Base-by-base conservation (phyloP, 2,888 invertebrate species). In the Arge pagana region DNA sequence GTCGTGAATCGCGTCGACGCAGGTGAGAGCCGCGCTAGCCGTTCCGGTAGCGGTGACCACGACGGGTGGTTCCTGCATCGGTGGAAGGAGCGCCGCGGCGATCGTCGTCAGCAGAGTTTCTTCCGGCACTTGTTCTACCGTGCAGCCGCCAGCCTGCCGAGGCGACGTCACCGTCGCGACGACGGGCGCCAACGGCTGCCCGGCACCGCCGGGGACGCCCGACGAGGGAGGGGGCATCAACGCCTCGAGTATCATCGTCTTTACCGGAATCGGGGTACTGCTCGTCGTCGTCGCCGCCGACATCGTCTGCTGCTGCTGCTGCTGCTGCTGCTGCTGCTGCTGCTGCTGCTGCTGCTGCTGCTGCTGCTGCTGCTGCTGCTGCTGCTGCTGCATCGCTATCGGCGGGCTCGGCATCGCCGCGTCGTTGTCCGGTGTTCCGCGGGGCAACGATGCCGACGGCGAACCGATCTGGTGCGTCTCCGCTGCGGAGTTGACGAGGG, bases 241-340 rank as follows among this genome's bases (percentile, higher is more conserved):
- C 2, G 89, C 89, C 69, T 86, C 87, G 48, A 89, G 79, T 36
- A 89, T 82, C 82, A 89, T 87, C n/a, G 85, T 86, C 60, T 89
- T 88, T 61, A 86, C 86, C 21, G 86, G 84, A 21, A 85, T 82
- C 1, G 83, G 80, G 36, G 83, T 82, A 36, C 82, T 82, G 66
- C 79, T 81, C 53, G 81, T 80, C 7, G 80, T 78, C 10, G 56
- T 52, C 15, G 49, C 55, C 5, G 56, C 31, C 1, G 67, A 55
- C 40, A 62, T 68, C 4, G 65, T 13, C 3, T 67, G 63, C 15
- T 70, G 57, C 71, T 73, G 63, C 68, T 71, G 60, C 77, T 69
- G 72, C 68, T 66, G 49, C 79, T 53, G 67, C 70, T 65, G 78
- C 57, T 66, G 77, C 19, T 78, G 71, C 37, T 78, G 79, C 58